A percentile compares a stretch with the other conserved stretches of the same genome.
phyloP scores from a whole-genome alignment of 2,797 vertebrate genomes.

The Thalassophryne amazonica region DNA sequence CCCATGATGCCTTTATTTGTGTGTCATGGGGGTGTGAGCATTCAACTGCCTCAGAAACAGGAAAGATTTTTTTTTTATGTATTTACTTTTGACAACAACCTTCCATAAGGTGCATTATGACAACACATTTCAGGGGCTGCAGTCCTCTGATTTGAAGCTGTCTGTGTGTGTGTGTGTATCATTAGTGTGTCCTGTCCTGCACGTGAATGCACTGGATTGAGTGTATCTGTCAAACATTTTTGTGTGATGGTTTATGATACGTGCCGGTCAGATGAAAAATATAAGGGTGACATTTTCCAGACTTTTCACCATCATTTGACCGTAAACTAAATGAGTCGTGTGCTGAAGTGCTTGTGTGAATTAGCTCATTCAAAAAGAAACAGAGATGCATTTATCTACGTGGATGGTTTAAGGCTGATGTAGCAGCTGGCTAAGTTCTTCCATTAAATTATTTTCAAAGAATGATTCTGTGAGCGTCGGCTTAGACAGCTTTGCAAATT shows the following conservation, averaged over 20 bases:
- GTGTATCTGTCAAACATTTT: constrained; percentile 41
- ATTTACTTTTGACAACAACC: too few relatives aligned
- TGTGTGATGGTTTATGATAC: constrained; percentile 62
- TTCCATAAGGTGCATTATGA: neutral
- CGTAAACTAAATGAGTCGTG: constrained; percentile 65
- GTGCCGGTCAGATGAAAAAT: constrained; percentile 67
- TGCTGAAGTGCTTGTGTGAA: constrained; percentile 68
- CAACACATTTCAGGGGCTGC: neutral
- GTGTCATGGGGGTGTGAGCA: too few relatives aligned
- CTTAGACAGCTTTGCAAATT: constrained; percentile 66
- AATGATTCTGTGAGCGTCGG: constrained; percentile 64
- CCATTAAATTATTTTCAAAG: constrained; percentile 71
- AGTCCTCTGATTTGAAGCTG: neutral
- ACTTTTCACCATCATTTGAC: constrained; percentile 68
- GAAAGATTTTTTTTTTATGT: too few relatives aligned
- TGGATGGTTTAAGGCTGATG: constrained; percentile 67
- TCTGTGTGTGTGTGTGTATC: neutral
- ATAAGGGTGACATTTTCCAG: constrained; percentile 70
- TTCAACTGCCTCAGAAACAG: too few relatives aligned
- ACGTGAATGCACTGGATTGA: constrained; percentile 46
- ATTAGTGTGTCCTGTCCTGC: constrained; percentile 5
- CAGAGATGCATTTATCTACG: constrained; percentile 78
- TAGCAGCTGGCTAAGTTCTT: constrained; percentile 72
- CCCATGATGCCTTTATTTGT: too few relatives aligned
- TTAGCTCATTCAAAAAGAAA: constrained; percentile 78